Evolutionary conservation across 2,888 invertebrate species (phyloP), one percentile per base, ranked within the genome.

Genomic region (Aleiodes testaceus): DNA sequence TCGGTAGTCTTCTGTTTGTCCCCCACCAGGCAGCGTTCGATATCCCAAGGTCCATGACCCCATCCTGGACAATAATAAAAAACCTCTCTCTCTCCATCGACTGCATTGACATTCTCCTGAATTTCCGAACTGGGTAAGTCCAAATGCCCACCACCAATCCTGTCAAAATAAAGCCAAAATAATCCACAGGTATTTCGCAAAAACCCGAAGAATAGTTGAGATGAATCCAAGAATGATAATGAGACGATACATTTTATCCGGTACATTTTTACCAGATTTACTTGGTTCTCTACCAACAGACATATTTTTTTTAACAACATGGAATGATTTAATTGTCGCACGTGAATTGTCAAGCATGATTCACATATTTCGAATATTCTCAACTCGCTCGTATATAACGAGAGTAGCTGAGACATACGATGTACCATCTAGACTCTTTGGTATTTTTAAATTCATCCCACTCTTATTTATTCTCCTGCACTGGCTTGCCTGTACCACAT

Each of bases 91-190:
- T 88, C 30, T n/a, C 75, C 2, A 53, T 85, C 0, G 85, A 82
- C 63, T 80, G 82, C 42, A 2, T 77, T 2, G 88, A 88, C 71
- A 80, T 88, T 63, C 1, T 84, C 7, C 42, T 87, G 42, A 87
- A 86, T 73, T 86, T 84, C 68, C 73, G 76, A 7, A 88, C 88
- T 4, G 88, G 88, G 81, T 87, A 79, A 80, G 75, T 9, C 68
- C 64, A 63, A 70, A 50, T 44, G 36, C n/a, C n/a, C n/a, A 42
- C 3, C 22, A 26, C 3, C 26, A 5, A 26, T 26, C 3, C 26
- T 5, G 5, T 26, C 4, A 26, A 26, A 26, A 26, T 26, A 5
- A 26, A 26, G 5, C 1, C 1, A 2, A 26, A 18, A 55, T 42
- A 73, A n/a, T 66, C 61, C 1, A 69, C 75, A 87, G 87, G 22